These are phyloP conservation scores for Folsomia candida DNA, from an alignment of 2,888 invertebrate genomes.

Conservation along the genomic window DNA sequence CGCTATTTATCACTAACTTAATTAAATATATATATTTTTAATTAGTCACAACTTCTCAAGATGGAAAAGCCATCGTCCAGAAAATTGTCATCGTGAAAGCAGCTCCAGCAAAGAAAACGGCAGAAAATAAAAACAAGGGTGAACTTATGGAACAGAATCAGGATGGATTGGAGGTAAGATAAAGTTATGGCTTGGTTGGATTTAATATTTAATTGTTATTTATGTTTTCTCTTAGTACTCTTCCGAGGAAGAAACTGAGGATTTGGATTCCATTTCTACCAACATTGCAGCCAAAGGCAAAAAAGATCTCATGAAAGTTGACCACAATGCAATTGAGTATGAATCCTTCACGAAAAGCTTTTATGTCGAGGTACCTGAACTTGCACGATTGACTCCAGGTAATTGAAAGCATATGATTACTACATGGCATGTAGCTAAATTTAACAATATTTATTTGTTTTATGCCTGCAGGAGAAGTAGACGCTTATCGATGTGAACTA, in stretches of 20 bases:
- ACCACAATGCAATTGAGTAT: conserved; percentile 83
- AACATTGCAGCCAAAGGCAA: conserved; percentile 85
- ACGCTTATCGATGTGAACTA: conserved; percentile 71
- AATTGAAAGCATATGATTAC: too few relatives aligned
- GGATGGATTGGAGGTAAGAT: conserved; percentile 75
- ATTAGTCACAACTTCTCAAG: too few relatives aligned
- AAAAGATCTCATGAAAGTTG: conserved; percentile 90
- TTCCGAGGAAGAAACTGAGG: conserved; percentile 93
- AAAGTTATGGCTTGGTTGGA: background rate
- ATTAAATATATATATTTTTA: too few relatives aligned
- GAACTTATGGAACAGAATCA: conserved; percentile 99
- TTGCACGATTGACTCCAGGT: too few relatives aligned
- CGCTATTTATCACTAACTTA: too few relatives aligned
- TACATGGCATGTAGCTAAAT: too few relatives aligned
- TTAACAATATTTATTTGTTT: too few relatives aligned
- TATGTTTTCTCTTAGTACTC: conserved; percentile 67
- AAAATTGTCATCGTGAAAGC: conserved; percentile 74
- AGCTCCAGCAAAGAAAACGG: conserved; percentile 71
- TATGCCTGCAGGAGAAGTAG: conserved; percentile 87
- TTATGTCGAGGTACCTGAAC: conserved; percentile 95
- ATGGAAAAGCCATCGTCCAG: conserved; percentile 51
- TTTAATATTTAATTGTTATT: conserved; percentile 2
- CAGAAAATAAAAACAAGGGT: conserved; percentile 76
- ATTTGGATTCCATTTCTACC: conserved; percentile 84
- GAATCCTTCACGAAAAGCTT: conserved; percentile 88